Evolutionary conservation across 2,888 invertebrate genomes (phyloP).

Genomic region (Lutraria lutraria): DNA sequence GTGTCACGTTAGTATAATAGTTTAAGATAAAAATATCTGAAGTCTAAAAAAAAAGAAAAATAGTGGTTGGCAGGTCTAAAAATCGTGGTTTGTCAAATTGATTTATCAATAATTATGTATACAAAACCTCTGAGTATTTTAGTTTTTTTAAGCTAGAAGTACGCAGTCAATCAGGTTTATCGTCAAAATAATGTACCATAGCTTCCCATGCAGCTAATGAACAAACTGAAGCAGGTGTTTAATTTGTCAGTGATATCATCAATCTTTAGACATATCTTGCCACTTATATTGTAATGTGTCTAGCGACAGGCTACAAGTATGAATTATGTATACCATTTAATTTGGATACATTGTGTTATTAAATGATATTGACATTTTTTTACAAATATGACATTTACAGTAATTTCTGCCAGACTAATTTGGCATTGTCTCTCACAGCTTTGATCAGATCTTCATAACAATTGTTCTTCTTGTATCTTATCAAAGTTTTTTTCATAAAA

Average conservation of each 20-base stretch:
- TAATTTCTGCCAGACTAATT: neutral
- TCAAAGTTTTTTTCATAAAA: neutral
- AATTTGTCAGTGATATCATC: neutral
- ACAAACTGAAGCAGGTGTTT: neutral
- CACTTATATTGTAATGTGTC: neutral
- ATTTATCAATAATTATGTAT: too few relatives aligned
- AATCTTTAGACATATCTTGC: neutral
- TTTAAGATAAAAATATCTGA: too few relatives aligned
- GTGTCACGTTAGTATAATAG: too few relatives aligned
- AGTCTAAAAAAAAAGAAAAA: too few relatives aligned
- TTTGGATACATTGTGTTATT: neutral
- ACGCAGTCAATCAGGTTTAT: too few relatives aligned
- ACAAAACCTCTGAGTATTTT: too few relatives aligned
- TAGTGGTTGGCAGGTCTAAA: too few relatives aligned
- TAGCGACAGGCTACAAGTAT: neutral
- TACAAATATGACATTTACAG: neutral
- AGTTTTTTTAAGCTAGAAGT: too few relatives aligned
- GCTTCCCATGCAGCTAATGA: too few relatives aligned
- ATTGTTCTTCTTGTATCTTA: neutral
- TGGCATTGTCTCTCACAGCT: neutral
- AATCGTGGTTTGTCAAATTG: too few relatives aligned
- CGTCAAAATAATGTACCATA: too few relatives aligned
- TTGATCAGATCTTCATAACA: neutral
- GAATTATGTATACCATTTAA: neutral
- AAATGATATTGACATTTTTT: neutral